Conservation (phyloP, 2,797 vertebrate species). For the Acanthornis magna region DNA sequence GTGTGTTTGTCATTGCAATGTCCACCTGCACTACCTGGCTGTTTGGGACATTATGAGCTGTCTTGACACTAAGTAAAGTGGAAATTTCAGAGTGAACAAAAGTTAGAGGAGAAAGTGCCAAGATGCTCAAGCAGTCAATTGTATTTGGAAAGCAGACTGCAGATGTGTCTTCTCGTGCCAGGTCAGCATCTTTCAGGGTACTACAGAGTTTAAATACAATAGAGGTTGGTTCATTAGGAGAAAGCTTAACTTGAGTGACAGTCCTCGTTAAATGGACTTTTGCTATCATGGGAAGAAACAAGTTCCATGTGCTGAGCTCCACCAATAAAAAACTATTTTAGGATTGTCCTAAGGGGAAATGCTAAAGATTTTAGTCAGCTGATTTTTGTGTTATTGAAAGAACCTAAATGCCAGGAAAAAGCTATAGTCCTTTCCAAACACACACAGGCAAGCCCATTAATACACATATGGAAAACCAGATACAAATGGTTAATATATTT, state of each 20-base stretch:
- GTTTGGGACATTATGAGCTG: not conserved
- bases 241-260: not conserved
- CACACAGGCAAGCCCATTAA: not conserved
- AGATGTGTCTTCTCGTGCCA: not conserved
- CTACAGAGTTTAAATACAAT: not conserved
- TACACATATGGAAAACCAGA: not conserved
- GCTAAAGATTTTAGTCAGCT: not conserved
- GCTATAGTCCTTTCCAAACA: not conserved
- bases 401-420: not conserved
- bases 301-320: not conserved
- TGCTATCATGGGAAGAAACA: not conserved
- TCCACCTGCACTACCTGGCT: not conserved
- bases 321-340: not conserved
- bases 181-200: conserved; percentile 7
- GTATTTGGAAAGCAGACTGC: not conserved
- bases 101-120: not conserved
- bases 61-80: not conserved
- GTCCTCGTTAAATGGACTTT: not conserved
- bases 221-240: not conserved
- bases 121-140: not conserved
- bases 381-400: not conserved
- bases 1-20: not conserved
- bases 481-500: not conserved
- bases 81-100: not conserved
- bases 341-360: not conserved